Percentiles rank a stretch among this genome's conserved stretches.
Conservation (phyloP, 2,888 invertebrate species). For the Drosophila leonis region DNA sequence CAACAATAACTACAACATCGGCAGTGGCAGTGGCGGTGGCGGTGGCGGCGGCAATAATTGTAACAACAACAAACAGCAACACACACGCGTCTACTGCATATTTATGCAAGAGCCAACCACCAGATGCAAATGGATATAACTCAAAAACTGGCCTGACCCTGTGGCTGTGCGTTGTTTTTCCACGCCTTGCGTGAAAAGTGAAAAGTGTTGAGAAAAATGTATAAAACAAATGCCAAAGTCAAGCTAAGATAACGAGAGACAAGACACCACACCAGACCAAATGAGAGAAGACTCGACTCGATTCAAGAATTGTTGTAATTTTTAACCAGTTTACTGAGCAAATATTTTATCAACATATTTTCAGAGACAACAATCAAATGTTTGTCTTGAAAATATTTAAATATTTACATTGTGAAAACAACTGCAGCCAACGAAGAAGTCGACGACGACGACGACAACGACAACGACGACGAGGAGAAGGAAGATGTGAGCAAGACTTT, state of each 20-base stretch:
- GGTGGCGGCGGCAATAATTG: constrained; percentile 59
- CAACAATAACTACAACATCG: constrained; percentile 26
- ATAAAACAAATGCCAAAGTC: constrained; percentile 77
- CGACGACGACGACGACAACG: neutral
- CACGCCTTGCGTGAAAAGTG: constrained; percentile 66
- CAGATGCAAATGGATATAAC: constrained; percentile 66
- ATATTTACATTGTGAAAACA: constrained; percentile 84
- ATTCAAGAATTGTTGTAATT: constrained; percentile 70
- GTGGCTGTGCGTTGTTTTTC: constrained; percentile 67
- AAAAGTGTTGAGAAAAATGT: constrained; percentile 68
- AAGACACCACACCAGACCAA: constrained; percentile 14
- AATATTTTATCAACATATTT: constrained; percentile 83
- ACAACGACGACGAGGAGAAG: neutral
- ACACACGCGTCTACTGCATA: constrained; percentile 57
- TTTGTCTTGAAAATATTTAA: constrained; percentile 85
- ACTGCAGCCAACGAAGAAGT: constrained; percentile 44
- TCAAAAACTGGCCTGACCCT: constrained; percentile 26
- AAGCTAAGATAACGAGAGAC: constrained; percentile 38
- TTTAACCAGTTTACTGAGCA: constrained; percentile 81
- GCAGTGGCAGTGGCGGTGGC: constrained; percentile 16
- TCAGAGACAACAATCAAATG: constrained; percentile 83
- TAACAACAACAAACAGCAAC: constrained; percentile 54
- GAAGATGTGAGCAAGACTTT: constrained; percentile 33
- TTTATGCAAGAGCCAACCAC: constrained; percentile 59
- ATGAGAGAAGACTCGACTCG: neutral